These are phyloP conservation scores for Butorides virescens DNA, from an alignment of 2,113 vertebrate species.

Conservation along the genomic window DNA sequence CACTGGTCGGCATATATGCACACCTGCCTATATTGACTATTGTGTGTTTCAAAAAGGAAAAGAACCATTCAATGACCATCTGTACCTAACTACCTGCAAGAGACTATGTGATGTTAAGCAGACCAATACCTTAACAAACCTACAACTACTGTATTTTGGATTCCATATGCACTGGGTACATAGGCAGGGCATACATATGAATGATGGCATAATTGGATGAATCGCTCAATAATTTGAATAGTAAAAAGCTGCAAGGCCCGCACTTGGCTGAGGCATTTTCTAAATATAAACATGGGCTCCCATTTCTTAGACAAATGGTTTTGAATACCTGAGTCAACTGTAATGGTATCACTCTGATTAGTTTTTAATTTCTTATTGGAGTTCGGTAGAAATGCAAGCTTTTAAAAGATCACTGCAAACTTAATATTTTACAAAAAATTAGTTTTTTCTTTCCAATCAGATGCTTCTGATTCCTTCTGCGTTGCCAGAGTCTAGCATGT, in stretches of 20 bases:
- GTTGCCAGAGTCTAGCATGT: not conserved
- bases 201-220: not conserved
- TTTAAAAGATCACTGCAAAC: not conserved
- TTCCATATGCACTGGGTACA: fast-evolving
- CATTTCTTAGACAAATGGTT: not conserved
- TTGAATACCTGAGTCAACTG: not conserved
- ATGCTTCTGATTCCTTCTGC: not conserved
- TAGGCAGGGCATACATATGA: not conserved
- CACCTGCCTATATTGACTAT: not conserved
- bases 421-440: not conserved
- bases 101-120: not conserved
- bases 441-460: not conserved
- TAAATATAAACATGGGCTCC: not conserved
- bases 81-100: not conserved
- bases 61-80: not conserved
- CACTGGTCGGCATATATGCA: not conserved
- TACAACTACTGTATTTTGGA: not conserved
- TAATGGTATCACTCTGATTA: fast-evolving
- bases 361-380: not conserved
- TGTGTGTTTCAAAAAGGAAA: not conserved
- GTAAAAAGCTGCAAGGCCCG: not conserved
- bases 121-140: not conserved
- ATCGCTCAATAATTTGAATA: not conserved
- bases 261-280: not conserved
- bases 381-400: not conserved